Conservation (phyloP, 2,888 invertebrate species). For the Laspeyria flexula region DNA sequence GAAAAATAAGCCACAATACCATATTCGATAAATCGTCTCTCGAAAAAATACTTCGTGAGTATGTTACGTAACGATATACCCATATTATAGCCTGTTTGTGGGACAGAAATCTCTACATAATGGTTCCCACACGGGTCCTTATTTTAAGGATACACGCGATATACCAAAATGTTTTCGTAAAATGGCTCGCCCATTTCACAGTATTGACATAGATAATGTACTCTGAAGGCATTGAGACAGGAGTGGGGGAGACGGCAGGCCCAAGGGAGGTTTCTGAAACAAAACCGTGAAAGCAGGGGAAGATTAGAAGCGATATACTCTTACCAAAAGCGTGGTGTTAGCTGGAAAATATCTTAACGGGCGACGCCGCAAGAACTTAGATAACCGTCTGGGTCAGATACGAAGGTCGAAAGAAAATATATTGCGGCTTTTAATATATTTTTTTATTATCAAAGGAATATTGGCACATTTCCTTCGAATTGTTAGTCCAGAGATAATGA, state of each 20-base stretch:
- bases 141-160: conserved; percentile 77
- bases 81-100: conserved; percentile 60
- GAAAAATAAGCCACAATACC: conserved; percentile 35
- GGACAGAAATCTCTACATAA: conserved; percentile 73
- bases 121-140: conserved; percentile 75
- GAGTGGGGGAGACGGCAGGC: conserved; percentile 45
- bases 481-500: too few species aligned
- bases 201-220: conserved; percentile 83
- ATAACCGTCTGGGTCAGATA: conserved; percentile 56
- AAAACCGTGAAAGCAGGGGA: conserved; percentile 70
- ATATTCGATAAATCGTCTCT: conserved; percentile 47
- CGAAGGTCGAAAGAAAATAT: conserved; percentile 40
- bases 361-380: conserved; percentile 48
- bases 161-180: conserved; percentile 78
- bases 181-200: conserved; percentile 71
- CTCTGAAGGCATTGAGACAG: conserved; percentile 56
- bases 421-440: conserved; percentile 23
- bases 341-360: conserved; percentile 60
- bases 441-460: not conserved
- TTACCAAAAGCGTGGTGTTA: conserved; percentile 59
- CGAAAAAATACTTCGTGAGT: conserved; percentile 44
- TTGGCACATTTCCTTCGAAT: not conserved
- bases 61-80: conserved; percentile 48
- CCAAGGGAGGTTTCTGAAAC: conserved; percentile 72
- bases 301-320: conserved; percentile 73